Conservation (phyloP, 2,888 invertebrate genomes). For the Strigamia crassipes region DNA sequence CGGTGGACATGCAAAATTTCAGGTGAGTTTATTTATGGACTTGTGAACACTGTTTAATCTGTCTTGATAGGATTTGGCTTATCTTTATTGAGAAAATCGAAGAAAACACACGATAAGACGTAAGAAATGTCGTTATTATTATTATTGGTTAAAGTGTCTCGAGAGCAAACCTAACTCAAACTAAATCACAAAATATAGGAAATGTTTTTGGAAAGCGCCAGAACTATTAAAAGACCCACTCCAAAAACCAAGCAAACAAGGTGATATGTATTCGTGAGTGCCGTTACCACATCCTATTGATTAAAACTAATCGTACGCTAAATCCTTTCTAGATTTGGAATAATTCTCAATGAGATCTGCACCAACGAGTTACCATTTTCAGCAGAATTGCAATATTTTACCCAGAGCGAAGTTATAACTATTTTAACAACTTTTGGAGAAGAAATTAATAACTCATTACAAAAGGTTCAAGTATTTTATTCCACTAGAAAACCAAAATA, state of each 20-base stretch:
- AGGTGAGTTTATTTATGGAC: background rate
- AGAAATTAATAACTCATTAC: background rate
- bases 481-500: background rate
- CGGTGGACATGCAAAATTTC: constrained; percentile 43
- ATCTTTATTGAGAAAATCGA: background rate
- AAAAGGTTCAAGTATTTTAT: background rate
- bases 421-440: background rate
- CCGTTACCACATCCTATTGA: background rate
- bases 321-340: background rate
- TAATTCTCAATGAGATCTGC: constrained; percentile 31
- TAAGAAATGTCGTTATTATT: background rate
- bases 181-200: constrained; percentile 1
- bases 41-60: background rate
- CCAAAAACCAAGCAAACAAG: constrained; percentile 7
- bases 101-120: background rate
- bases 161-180: background rate
- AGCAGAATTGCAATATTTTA: constrained; percentile 12
- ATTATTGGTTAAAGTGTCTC: too few relatives aligned
- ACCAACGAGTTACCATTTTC: constrained; percentile 12
- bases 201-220: constrained; percentile 4
- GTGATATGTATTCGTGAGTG: background rate
- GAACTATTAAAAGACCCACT: background rate
- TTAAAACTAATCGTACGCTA: background rate
- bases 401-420: background rate
- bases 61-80: constrained; percentile 7